Evolutionary conservation across 2,888 invertebrate species (phyloP).

Genomic region (Doris montereyensis): DNA sequence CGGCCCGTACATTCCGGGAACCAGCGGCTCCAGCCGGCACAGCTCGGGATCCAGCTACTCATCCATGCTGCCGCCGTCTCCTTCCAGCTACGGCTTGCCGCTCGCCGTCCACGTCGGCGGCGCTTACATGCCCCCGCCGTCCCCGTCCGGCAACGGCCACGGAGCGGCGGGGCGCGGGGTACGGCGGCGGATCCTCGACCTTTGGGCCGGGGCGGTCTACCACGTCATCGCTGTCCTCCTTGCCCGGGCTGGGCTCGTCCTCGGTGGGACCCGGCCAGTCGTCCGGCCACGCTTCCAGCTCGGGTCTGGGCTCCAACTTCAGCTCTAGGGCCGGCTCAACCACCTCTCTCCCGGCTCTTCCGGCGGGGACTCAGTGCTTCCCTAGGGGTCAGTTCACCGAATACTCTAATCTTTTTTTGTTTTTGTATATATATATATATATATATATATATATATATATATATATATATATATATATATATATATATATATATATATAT

Average conservation of each 20-base stretch:
- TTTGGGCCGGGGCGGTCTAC: too few species aligned
- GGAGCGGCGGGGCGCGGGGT: not conserved
- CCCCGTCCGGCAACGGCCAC: not conserved
- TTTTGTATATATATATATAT: not conserved
- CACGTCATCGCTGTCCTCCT: not conserved
- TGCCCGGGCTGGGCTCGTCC: not conserved
- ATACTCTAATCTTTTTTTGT: not conserved
- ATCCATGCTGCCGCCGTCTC: not conserved
- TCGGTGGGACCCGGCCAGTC: not conserved
- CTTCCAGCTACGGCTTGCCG: not conserved
- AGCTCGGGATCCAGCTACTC: not conserved
- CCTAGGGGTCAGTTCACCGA: constrained; percentile 32
- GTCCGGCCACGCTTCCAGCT: constrained; percentile 32
- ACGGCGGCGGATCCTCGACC: constrained; percentile 27
- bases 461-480: too few species aligned
- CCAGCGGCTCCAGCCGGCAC: constrained; percentile 12
- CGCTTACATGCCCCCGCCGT: not conserved
- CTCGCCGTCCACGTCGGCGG: not conserved
- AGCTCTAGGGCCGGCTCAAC: constrained; percentile 37
- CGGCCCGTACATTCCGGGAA: constrained; percentile 28
- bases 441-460: too few species aligned
- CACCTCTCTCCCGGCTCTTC: constrained; percentile 23
- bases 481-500: too few species aligned
- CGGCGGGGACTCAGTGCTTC: constrained; percentile 34
- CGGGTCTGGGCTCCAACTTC: constrained; percentile 33